Conservation (phyloP, 2,113 vertebrate species). For the Natator depressus region DNA sequence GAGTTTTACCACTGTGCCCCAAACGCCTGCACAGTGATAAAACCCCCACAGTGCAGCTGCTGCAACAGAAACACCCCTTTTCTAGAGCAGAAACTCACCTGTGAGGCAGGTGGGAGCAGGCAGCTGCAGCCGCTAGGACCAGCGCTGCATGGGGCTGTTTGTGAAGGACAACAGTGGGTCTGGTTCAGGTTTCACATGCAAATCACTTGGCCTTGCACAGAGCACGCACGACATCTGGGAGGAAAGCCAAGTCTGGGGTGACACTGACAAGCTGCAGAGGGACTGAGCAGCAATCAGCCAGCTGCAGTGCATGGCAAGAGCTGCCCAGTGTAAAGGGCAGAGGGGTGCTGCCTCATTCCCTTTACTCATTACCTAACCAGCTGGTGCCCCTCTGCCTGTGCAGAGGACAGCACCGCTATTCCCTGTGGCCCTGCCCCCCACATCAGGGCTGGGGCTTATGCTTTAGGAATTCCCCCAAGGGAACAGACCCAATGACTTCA, state of each 20-base stretch:
- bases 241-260: neutral
- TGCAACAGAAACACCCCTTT: neutral
- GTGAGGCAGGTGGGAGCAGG: neutral
- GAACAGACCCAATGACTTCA: neutral
- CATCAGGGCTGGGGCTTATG: neutral
- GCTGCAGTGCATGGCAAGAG: neutral
- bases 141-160: neutral
- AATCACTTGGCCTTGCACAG: neutral
- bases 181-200: slow-evolving; percentile 10
- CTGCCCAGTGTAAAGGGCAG: neutral
- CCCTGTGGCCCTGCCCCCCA: neutral
- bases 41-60: neutral
- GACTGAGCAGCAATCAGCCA: neutral
- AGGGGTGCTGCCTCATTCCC: fast-evolving
- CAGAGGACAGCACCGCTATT: neutral
- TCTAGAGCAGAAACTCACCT: neutral
- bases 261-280: fast-evolving
- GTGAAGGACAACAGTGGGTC: neutral
- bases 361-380: fast-evolving
- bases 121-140: neutral
- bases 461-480: neutral
- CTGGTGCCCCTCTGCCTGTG: neutral
- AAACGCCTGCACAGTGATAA: neutral
- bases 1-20: neutral
- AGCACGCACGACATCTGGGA: neutral